Evolutionary conservation across 2,113 vertebrate genomes (phyloP).

Genomic region (Microcebus jonahi): DNA sequence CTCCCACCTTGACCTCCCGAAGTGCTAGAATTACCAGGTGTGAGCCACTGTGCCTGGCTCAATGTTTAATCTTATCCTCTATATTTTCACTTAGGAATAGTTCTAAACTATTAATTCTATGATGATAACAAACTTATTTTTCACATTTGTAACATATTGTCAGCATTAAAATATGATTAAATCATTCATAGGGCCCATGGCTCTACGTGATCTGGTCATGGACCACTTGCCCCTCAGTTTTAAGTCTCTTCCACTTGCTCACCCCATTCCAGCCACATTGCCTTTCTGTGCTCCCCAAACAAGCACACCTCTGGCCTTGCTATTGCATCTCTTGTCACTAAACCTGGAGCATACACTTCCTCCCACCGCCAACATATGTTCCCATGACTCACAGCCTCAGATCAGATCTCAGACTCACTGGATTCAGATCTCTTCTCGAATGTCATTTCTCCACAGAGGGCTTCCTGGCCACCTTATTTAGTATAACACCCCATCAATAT

Average conservation of each 20-base stretch:
- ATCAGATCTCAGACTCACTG: too few relatives aligned
- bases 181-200: not conserved
- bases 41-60: not conserved
- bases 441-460: not conserved
- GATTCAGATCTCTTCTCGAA: not conserved
- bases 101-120: not conserved
- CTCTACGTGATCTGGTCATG: too few relatives aligned
- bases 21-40: too few relatives aligned
- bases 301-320: not conserved
- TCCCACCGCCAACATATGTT: fast-evolving
- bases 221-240: not conserved
- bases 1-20: too few relatives aligned
- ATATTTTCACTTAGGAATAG: not conserved
- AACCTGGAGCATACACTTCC: not conserved
- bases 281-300: not conserved
- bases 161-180: not conserved
- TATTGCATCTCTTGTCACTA: not conserved
- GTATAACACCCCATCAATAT: not conserved
- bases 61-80: not conserved
- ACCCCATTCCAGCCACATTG: fast-evolving
- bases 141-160: not conserved
- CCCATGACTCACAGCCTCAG: not conserved
- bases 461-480: not conserved
- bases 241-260: not conserved
- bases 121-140: constrained; percentile 1